Evolutionary conservation across 2,113 vertebrate species (phyloP).

Genomic region (Saccopteryx leptura): DNA sequence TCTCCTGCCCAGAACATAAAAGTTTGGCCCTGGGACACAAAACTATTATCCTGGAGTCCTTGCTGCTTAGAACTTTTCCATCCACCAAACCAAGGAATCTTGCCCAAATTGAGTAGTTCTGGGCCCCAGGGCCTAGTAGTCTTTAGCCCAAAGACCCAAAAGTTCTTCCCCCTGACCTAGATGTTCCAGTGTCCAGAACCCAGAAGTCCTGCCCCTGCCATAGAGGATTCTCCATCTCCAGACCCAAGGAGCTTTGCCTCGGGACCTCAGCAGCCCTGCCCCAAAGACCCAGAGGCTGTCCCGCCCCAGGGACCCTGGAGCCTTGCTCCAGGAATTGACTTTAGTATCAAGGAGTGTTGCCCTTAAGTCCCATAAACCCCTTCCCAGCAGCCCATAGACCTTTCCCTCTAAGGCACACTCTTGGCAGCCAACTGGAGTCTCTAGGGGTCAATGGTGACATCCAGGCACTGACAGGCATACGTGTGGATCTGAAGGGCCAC

Average conservation of each 20-base stretch:
- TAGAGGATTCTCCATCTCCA: neutral
- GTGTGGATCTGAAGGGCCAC: slow-evolving; percentile 73
- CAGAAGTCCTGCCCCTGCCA: neutral
- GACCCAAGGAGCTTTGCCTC: neutral
- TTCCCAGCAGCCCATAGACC: neutral
- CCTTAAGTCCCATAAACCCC: neutral
- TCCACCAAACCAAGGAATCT: neutral
- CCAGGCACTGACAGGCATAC: slow-evolving; percentile 69
- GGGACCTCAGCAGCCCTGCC: neutral
- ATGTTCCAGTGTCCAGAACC: neutral
- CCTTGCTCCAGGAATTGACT: slow-evolving; percentile 54
- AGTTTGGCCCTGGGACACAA: neutral
- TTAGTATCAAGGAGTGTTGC: neutral
- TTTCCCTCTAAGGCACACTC: slow-evolving; percentile 62
- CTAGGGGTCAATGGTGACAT: slow-evolving; percentile 64
- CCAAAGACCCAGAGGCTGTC: neutral
- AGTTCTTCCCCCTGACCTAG: neutral
- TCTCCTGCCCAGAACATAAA: neutral
- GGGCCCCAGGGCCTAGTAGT: neutral
- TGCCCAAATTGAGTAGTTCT: neutral
- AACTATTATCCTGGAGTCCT: neutral
- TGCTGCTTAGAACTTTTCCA: neutral
- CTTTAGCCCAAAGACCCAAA: neutral
- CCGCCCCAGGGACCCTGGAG: neutral
- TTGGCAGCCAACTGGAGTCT: slow-evolving; percentile 78